Evolutionary conservation across 2,888 invertebrate genomes (phyloP).

Genomic region (Eupelmus urozonus): DNA sequence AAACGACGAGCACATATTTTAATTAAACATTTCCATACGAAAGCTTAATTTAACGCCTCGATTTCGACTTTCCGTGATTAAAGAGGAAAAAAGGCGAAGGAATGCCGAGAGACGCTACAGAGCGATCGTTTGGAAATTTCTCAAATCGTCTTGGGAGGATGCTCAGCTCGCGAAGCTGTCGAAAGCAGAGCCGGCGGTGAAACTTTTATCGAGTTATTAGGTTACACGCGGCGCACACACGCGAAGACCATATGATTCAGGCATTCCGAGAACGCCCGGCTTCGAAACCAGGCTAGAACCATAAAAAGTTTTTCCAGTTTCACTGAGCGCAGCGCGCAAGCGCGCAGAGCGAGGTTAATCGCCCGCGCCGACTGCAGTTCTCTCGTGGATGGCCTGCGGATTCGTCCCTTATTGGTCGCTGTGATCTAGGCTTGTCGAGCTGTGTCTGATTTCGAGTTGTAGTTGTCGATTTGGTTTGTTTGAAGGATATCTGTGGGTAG

Average conservation of each 20-base stretch:
- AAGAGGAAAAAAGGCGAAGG: background rate
- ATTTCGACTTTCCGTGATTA: background rate
- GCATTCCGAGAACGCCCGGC: slow-evolving; percentile 61
- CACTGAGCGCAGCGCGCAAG: background rate
- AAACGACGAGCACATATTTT: too few species aligned
- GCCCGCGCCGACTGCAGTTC: too few species aligned
- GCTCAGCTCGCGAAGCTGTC: background rate
- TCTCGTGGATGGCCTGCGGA: too few species aligned
- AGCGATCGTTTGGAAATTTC: slow-evolving; percentile 25
- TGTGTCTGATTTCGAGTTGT: too few species aligned
- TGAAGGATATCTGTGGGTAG: too few species aligned
- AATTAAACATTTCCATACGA: too few species aligned
- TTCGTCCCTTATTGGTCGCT: too few species aligned
- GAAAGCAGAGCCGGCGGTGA: slow-evolving; percentile 61
- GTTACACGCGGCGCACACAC: slow-evolving; percentile 61
- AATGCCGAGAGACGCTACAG: background rate
- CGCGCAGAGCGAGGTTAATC: background rate
- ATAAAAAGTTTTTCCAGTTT: slow-evolving; percentile 60
- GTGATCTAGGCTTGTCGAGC: too few species aligned
- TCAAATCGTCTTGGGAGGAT: background rate
- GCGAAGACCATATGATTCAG: slow-evolving; percentile 58
- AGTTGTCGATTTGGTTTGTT: too few species aligned
- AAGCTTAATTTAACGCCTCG: too few species aligned
- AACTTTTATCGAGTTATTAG: slow-evolving; percentile 67
- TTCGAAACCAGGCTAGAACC: slow-evolving; percentile 57